These are phyloP conservation scores for Muschampia plurimacula DNA, from an alignment of 2,888 invertebrate species.

Conservation along the genomic window DNA sequence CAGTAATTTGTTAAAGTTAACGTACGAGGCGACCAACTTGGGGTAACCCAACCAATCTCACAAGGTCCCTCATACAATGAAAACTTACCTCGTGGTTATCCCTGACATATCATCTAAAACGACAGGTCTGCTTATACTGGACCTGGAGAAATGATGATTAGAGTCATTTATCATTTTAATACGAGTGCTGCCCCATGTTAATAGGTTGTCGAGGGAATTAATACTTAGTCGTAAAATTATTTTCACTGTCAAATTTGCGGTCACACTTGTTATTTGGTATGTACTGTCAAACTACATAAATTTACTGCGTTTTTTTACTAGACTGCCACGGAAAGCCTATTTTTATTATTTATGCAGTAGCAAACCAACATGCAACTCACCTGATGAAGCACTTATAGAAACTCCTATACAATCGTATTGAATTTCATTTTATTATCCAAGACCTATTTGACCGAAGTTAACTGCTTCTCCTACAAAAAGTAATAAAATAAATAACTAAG, in stretches of 20 bases:
- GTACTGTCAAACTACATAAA: background rate
- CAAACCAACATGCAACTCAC: background rate
- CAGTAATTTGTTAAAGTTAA: constrained; percentile 82
- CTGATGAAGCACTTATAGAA: no score
- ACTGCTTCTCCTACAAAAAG: no score
- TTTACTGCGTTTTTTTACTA: background rate
- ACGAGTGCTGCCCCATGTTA: constrained; percentile 78
- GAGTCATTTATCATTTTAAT: constrained; percentile 83
- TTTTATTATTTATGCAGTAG: no score
- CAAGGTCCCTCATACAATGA: constrained; percentile 50
- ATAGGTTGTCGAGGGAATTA: constrained; percentile 78
- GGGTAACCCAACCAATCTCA: constrained; percentile 64
- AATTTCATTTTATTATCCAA: no score
- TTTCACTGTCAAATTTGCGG: constrained; percentile 80
- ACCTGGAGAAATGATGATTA: constrained; percentile 72
- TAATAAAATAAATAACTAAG: no score
- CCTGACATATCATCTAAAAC: constrained; percentile 29
- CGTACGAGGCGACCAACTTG: constrained; percentile 68
- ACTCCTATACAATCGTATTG: no score
- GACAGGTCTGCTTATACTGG: constrained; percentile 53
- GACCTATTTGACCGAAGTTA: no score
- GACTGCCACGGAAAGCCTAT: no score
- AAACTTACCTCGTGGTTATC: constrained; percentile 20
- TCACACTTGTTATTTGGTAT: constrained; percentile 41
- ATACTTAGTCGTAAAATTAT: constrained; percentile 79